Conservation (phyloP, 2,888 invertebrate species). For the Brachyptera risi region DNA sequence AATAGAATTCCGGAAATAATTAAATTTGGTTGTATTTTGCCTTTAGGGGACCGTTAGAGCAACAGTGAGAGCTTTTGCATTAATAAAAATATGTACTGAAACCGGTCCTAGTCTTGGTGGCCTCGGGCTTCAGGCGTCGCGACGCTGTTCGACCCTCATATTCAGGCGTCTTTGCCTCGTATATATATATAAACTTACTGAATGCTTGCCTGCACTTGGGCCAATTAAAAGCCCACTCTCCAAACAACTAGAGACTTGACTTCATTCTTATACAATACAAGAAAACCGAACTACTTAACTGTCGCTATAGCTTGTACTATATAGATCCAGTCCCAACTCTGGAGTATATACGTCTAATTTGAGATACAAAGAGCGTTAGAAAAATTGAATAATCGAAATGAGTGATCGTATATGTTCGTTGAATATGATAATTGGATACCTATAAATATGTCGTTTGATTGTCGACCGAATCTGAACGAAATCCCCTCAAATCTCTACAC, state of each 20-base stretch:
- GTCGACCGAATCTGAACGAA: too few species aligned
- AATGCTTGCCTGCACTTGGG: conserved; percentile 10
- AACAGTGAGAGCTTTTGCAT: conserved; percentile 29
- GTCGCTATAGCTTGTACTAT: too few species aligned
- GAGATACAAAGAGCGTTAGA: too few species aligned
- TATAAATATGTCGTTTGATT: too few species aligned
- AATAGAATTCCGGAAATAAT: conserved; percentile 37
- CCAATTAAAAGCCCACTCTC: conserved; percentile 28
- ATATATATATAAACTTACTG: background rate
- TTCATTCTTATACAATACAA: background rate
- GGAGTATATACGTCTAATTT: too few species aligned
- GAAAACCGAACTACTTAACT: too few species aligned
- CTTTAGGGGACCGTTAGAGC: conserved; percentile 31
- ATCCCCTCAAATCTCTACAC: too few species aligned
- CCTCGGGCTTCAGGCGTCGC: background rate
- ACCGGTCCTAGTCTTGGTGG: background rate
- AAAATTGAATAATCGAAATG: too few species aligned
- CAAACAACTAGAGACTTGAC: conserved; percentile 16
- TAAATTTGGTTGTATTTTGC: conserved; percentile 35
- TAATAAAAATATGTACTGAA: conserved; percentile 28
- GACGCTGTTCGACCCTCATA: conserved; percentile 21
- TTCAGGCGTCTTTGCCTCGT: conserved; percentile 13
- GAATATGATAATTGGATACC: too few species aligned
- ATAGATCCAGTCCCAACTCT: too few species aligned
- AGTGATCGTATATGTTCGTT: too few species aligned